phyloP scores from a whole-genome alignment of 1,140 invertebrate species.

The Zelostemma sp. region DNA sequence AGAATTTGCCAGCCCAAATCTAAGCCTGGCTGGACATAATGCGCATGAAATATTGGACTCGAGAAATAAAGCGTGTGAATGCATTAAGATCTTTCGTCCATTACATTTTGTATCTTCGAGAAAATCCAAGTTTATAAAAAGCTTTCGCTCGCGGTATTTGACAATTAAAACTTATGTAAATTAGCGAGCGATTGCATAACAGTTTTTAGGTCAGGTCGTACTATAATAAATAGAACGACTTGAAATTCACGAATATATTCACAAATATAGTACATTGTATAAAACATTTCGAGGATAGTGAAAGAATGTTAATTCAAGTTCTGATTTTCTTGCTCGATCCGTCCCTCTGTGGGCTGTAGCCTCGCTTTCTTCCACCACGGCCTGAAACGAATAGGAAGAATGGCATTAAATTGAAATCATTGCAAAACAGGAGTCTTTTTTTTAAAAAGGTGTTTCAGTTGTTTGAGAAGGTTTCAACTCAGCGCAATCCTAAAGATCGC shows the following conservation, averaged over 20 bases:
- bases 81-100: no score
- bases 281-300: background rate
- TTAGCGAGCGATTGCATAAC: no score
- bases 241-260: background rate
- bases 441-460: conserved; percentile 51
- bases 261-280: background rate
- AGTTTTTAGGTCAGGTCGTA: no score
- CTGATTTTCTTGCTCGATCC: conserved; percentile 5
- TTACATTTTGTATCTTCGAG: no score
- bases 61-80: no score
- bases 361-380: conserved; percentile 17
- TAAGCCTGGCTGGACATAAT: no score
- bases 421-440: background rate
- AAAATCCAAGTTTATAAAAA: no score
- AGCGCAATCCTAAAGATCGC: conserved; percentile 65
- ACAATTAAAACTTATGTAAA: no score
- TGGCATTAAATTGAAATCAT: background rate
- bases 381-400: conserved; percentile 16
- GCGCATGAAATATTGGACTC: no score
- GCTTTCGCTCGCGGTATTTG: no score
- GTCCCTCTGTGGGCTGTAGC: conserved; percentile 22
- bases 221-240: no score
- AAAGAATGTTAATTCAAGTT: background rate
- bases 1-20: no score
- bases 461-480: conserved; percentile 61